phyloP scores from a whole-genome alignment of 2,888 invertebrate species.

The Lottia scabra region DNA sequence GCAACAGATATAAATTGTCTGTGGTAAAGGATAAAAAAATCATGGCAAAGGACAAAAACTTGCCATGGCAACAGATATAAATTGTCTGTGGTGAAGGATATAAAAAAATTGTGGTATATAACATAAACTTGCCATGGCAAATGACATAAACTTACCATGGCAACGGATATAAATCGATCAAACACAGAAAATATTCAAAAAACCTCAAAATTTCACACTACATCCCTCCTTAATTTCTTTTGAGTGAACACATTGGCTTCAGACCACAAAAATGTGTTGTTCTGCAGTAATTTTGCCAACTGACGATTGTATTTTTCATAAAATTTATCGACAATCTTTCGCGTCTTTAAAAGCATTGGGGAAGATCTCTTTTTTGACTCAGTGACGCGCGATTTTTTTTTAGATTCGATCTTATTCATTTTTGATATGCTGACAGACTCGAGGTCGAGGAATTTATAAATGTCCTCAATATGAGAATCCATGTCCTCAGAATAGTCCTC shows the following conservation, averaged over 20 bases:
- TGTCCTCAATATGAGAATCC: constrained; percentile 14
- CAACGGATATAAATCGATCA: too few relatives aligned
- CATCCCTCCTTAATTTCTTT: not conserved
- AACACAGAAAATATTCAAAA: too few relatives aligned
- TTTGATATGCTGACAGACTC: not conserved
- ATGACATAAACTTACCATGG: too few relatives aligned
- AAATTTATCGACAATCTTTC: constrained; percentile 37
- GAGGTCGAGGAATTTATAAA: constrained; percentile 36
- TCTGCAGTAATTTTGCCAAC: constrained; percentile 35
- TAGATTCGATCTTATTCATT: not conserved
- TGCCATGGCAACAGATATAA: too few relatives aligned
- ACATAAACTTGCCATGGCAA: too few relatives aligned
- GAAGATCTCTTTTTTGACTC: constrained; percentile 32
- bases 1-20: too few relatives aligned
- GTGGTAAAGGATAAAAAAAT: too few relatives aligned
- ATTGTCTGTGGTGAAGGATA: too few relatives aligned
- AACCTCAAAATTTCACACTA: too few relatives aligned
- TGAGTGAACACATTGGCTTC: not conserved
- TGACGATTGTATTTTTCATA: constrained; percentile 41
- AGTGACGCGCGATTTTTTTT: not conserved
- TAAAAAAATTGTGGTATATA: too few relatives aligned
- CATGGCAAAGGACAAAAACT: too few relatives aligned
- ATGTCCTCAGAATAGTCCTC: constrained; percentile 37
- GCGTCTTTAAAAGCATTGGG: constrained; percentile 39
- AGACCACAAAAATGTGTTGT: constrained; percentile 38